Percentiles rank a stretch among this genome's conserved stretches.
Conservation (phyloP, 2,113 vertebrate genomes). For the Lophotis ruficrista region DNA sequence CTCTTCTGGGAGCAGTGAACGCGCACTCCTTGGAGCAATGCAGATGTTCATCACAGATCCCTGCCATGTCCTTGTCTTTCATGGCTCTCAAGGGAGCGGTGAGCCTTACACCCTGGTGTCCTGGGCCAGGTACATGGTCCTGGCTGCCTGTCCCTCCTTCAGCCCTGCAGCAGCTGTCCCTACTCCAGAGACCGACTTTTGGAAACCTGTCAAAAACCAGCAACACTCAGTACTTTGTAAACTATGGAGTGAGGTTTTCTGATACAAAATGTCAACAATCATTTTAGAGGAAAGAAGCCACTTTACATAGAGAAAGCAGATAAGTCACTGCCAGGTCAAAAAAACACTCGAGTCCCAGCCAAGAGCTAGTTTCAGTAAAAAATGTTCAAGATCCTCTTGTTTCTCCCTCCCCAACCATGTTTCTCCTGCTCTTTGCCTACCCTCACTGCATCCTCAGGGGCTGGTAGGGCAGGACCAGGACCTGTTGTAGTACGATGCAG, state of each 20-base stretch:
- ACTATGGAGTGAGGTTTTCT: not conserved
- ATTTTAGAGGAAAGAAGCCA: not conserved
- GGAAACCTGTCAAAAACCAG: not conserved
- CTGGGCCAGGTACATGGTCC: rapidly evolving
- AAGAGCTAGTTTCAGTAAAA: not conserved
- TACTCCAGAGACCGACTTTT: not conserved
- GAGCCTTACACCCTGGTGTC: rapidly evolving
- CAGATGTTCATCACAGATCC: not conserved
- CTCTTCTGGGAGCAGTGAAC: not conserved
- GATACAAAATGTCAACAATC: not conserved
- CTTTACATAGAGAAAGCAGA: not conserved
- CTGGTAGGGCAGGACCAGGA: not conserved
- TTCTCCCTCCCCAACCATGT: not conserved
- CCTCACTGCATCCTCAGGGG: not conserved
- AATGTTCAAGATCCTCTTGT: not conserved
- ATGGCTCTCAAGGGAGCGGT: not conserved
- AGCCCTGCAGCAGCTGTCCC: not conserved
- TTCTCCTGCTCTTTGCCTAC: not conserved
- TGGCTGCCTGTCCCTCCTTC: not conserved
- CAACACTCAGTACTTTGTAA: not conserved
- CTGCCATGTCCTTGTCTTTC: not conserved
- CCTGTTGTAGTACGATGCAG: rapidly evolving
- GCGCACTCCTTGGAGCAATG: not conserved
- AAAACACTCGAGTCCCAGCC: not conserved
- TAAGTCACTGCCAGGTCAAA: not conserved